Conservation (phyloP, 2,797 vertebrate species). For the Erethizon dorsatum region DNA sequence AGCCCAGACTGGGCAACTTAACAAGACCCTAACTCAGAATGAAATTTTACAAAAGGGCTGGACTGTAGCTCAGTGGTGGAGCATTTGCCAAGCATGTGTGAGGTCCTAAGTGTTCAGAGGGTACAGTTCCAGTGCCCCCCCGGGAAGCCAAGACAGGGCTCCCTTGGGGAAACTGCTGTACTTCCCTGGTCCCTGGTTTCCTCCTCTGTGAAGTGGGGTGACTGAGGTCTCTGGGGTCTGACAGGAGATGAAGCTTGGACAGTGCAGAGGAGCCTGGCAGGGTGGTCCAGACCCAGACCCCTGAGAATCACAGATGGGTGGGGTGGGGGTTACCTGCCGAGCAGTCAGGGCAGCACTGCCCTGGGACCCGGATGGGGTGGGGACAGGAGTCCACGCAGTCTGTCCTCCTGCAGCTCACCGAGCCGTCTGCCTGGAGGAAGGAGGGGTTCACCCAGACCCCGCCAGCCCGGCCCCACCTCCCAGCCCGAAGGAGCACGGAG, state of each 20-base stretch:
- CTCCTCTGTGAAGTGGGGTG: not conserved
- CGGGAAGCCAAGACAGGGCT: not conserved
- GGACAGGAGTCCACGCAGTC: constrained; percentile 91
- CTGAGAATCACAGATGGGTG: too few relatives aligned
- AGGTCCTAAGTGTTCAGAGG: not conserved
- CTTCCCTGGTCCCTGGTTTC: not conserved
- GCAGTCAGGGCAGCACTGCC: constrained; percentile 92
- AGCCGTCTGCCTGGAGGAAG: constrained; percentile 89
- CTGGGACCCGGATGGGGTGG: constrained; percentile 91
- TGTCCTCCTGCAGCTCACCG: constrained; percentile 90
- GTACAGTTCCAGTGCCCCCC: not conserved
- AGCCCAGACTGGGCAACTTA: not conserved
- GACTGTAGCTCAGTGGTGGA: not conserved
- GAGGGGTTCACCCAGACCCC: constrained; percentile 83
- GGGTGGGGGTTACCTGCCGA: constrained; percentile 88
- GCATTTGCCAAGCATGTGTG: not conserved
- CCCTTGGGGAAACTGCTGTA: not conserved
- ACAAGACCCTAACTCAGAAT: not conserved
- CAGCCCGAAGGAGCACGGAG: not conserved
- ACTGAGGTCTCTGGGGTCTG: not conserved
- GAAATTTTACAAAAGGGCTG: not conserved
- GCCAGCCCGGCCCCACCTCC: not conserved
- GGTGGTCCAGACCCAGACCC: fast-evolving
- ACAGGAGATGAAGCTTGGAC: fast-evolving
- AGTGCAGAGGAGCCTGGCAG: not conserved